Base-by-base conservation (phyloP, 2,113 vertebrate species). In the Notechis scutatus region DNA sequence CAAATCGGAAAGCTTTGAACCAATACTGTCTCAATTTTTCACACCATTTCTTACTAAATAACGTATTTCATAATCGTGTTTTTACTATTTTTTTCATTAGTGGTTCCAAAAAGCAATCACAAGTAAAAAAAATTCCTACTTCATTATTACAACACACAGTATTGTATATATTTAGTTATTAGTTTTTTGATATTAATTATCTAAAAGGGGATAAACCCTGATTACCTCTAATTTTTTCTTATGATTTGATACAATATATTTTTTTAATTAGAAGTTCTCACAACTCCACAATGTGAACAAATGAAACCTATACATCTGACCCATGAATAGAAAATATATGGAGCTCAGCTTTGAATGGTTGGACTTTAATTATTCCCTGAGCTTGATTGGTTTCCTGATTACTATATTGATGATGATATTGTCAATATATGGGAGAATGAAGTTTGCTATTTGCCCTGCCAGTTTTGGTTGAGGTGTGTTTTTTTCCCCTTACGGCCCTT, bases 21-120 rank as follows among this genome's bases (percentile, higher is more conserved):
- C 7, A 91, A n/a, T 88, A 56, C 92, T 52, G 1, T 93, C 54
- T 56, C 56, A 34, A 86, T 92, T 18, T 92, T 89, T 54, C 91
- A 91, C 1, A 5, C 93, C 93, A 91, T 94, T 95, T 96, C 91
- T 94, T 95, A 93, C 92, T 92, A 94, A 94, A 55, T 0, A 87
- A 91, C 61, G 12, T 85, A 91, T 64, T 95, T 92, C 45, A 3
- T 87, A 95, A 94, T 18, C 24, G 57, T 86, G 55, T 11, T 91
- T 90, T 94, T 94, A 91, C 86, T 87, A 91, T 21, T 95, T 91
- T 54, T 47, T 81, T 54, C 9, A 39, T 55, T 85, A 9, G 47
- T 93, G 88, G 74, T 94, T 85, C 89, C 92, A 93, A 92, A 0
- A 0, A 4, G 3, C 18, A 42, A n/a, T 55, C 21, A n/a, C 12